Percentiles rank a stretch among this genome's conserved stretches.
Conservation (phyloP, 1,140 invertebrate genomes). For the Zaprionus camerounensis region DNA sequence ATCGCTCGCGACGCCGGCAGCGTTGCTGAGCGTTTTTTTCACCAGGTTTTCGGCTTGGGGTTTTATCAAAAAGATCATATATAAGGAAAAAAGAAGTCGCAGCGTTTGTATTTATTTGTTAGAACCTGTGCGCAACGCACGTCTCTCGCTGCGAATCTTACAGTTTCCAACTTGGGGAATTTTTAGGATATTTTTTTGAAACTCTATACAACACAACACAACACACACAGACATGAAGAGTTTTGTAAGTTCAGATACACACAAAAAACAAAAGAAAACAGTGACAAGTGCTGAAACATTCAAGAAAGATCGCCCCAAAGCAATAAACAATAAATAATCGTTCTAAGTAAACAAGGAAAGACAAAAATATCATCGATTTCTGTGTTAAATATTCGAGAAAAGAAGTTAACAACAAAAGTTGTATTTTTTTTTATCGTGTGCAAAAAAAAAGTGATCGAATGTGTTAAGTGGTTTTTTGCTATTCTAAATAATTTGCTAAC, state of each 20-base stretch:
- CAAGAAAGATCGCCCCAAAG: background rate
- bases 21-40: slow-evolving; percentile 16
- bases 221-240: slow-evolving; percentile 65
- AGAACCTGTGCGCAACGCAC: slow-evolving; percentile 78
- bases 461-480: slow-evolving; percentile 11
- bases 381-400: slow-evolving; percentile 1
- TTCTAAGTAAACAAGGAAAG: background rate
- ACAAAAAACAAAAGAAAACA: background rate
- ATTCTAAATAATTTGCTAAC: slow-evolving; percentile 3
- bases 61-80: slow-evolving; percentile 64
- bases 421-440: background rate
- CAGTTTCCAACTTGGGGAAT: slow-evolving; percentile 25
- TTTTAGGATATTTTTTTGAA: slow-evolving; percentile 54
- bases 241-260: slow-evolving; percentile 63
- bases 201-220: slow-evolving; percentile 10
- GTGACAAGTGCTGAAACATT: slow-evolving; percentile 4
- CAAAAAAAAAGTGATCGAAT: background rate
- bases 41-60: slow-evolving; percentile 24
- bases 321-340: slow-evolving; percentile 10
- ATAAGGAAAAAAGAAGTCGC: slow-evolving; percentile 81
- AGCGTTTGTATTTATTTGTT: slow-evolving; percentile 81
- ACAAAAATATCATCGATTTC: background rate
- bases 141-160: slow-evolving; percentile 47
- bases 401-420: background rate
- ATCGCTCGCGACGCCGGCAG: slow-evolving; percentile 35